Base-by-base conservation (phyloP, 2,113 vertebrate species). In the Apodemus sylvaticus region DNA sequence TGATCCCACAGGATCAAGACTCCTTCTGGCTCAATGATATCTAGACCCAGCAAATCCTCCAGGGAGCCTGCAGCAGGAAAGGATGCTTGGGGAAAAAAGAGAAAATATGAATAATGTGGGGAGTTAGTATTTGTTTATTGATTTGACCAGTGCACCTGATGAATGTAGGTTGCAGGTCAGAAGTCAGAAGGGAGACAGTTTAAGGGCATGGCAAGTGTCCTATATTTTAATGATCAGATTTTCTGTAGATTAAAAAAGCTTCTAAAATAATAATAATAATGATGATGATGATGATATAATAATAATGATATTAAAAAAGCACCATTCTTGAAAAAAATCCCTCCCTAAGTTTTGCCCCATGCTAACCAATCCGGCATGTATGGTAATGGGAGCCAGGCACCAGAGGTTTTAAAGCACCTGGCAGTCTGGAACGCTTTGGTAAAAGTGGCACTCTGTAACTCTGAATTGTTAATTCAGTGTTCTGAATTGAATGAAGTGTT, bases 401-500 rank as follows among this genome's bases (percentile, higher is more conserved):
- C 29, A 66, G 31, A 39, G 62, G n/a, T 88, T 90, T 68, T 78
- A 79, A 91, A 87, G 42, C n/a, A 81, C 85, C 22, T 45, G 74
- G 76, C 60, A 92, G 42, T 90, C 60, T 89, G 45, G 34, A 42
- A 51, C 5, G 5, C 16, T 90, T 36, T 91, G 36, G 7, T 22
- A 73, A n/a, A 94, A 17, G 5, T 85, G 58, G 42, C 55, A 92
- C 48, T 97, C 62, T 36, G 71, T 55, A 90, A 86, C 85, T 96
- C 58, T 45, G 62, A 39, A n/a, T n/a, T n/a, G n/a, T n/a, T n/a
- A n/a, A n/a, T n/a, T n/a, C 74, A 51, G 85, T 89, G 88, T 92
- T 90, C 94, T n/a, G 71, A 90, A 62, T 39, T 20, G 60, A 89
- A 51, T 78, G 36, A 83, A 78, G 34, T 73, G 60, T 85, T 53